phyloP scores from a whole-genome alignment of 2,797 vertebrate species.

The Clamator glandarius region DNA sequence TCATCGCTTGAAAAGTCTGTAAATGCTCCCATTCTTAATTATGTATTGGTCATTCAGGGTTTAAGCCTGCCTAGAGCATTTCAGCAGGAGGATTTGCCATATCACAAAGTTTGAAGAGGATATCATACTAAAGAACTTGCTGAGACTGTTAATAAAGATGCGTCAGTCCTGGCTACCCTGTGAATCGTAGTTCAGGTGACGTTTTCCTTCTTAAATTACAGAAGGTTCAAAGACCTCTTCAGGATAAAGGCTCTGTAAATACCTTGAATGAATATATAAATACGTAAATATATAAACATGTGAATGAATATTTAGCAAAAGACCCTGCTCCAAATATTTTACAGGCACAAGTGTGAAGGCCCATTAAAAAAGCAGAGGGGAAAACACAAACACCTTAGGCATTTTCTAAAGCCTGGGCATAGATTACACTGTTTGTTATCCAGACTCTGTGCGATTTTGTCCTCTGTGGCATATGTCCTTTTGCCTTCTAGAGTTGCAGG shows the following conservation, averaged over 20 bases:
- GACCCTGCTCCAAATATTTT: too few relatives aligned
- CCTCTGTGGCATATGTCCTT: neutral
- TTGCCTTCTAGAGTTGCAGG: neutral
- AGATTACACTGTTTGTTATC: neutral
- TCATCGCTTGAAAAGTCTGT: neutral
- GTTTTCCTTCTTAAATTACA: neutral
- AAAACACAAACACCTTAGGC: neutral
- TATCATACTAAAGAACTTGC: fast-evolving
- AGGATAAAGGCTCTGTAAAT: neutral
- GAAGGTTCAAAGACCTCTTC: neutral
- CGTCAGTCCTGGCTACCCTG: neutral
- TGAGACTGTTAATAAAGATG: neutral
- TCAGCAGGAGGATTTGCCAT: neutral
- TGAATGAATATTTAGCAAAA: neutral
- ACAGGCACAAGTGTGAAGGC: neutral
- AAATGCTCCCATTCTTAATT: neutral
- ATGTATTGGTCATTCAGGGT: fast-evolving
- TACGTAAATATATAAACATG: neutral
- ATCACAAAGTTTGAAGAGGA: neutral
- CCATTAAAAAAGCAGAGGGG: neutral
- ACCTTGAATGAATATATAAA: neutral
- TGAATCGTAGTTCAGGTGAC: neutral
- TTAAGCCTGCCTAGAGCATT: neutral
- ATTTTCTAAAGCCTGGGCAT: neutral
- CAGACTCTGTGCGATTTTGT: neutral